Base-by-base conservation (phyloP, 2,797 vertebrate genomes). In the Myotis planiceps region DNA sequence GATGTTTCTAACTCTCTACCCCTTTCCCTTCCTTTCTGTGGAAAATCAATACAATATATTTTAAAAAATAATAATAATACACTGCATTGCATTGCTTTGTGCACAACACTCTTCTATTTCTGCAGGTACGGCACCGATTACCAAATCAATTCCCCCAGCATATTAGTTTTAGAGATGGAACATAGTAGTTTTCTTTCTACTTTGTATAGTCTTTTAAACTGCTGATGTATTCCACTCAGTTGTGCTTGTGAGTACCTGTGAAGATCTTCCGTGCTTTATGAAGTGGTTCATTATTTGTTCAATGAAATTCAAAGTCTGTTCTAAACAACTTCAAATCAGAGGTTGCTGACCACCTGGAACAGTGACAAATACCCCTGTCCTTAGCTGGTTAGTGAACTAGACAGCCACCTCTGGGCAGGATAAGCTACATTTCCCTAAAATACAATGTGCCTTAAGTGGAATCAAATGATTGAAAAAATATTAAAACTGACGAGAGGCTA, bases 201-300 rank as follows among this genome's bases (percentile, higher is more conserved):
- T 65, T 95, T 97, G 82, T 42, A 42, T 39, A 42, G 55, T 29
- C 69, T 97, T 98, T 47, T 96, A 93, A 84, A 32, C 5, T 45
- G 2, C 71, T 93, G 25, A 65, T 96, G 82, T 88, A 27, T 80
- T 93, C 66, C 51, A 4, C 65, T 42, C 27, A 21, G 2, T 93
- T 78, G 58, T 85, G 13, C 78, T 96, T 92, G 37, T 84, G 75
- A 39, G 76, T 92, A 78, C 76, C 88, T 96, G 18, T 94, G 86
- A 92, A 2, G 55, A 55, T 95, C 74, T 89, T 96, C 92, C 92
- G 88, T 96, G 75, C 92, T 97, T 98, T 97, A 72, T 95, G 95
- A 96, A 96, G 39, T 90, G 53, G 19, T 92, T 45, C 21, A 49
- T 96, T 97, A 84, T 97, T 97, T 98, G 39, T 84, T 97, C 82